Percentiles rank a stretch among this genome's conserved stretches.
phyloP scores from a whole-genome alignment of 1,140 invertebrate genomes.

The Cardiocondyla obscurior region DNA sequence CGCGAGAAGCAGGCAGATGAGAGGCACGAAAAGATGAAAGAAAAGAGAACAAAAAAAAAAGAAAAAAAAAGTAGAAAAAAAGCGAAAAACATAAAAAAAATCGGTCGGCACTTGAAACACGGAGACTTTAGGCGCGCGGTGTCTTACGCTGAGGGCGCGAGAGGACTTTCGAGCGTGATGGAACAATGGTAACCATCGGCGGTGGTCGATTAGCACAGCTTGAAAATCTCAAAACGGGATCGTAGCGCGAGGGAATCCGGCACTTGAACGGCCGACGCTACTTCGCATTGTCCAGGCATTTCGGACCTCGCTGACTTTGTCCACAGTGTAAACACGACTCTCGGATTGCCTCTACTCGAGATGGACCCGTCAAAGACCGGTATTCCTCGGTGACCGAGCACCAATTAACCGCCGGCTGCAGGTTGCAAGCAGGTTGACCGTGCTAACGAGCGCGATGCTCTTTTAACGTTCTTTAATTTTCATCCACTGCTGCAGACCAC shows the following conservation, averaged over 20 bases:
- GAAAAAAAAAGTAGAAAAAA: too few species aligned
- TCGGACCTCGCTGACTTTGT: constrained; percentile 25
- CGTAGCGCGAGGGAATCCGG: constrained; percentile 14
- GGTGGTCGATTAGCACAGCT: constrained; percentile 24
- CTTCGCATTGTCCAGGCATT: constrained; percentile 9
- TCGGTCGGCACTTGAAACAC: background rate
- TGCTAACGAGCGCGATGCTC: constrained; percentile 42
- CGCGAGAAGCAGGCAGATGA: background rate
- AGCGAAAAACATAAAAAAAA: too few species aligned
- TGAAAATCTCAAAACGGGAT: constrained; percentile 16
- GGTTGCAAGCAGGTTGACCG: constrained; percentile 33
- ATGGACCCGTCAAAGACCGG: constrained; percentile 23
- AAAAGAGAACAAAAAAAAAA: too few species aligned
- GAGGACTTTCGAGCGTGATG: background rate
- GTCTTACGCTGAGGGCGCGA: background rate
- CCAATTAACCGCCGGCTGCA: constrained; percentile 34
- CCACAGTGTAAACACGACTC: constrained; percentile 24
- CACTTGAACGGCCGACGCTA: background rate
- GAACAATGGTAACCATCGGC: constrained; percentile 14
- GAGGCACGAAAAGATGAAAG: background rate
- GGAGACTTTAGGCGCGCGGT: background rate
- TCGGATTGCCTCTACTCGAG: constrained; percentile 15
- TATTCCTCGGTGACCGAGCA: constrained; percentile 11
- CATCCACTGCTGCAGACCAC: constrained; percentile 42
- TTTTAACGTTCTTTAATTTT: constrained; percentile 26